Evolutionary conservation across 2,113 vertebrate genomes (phyloP).

Genomic region (Numida meleagris): DNA sequence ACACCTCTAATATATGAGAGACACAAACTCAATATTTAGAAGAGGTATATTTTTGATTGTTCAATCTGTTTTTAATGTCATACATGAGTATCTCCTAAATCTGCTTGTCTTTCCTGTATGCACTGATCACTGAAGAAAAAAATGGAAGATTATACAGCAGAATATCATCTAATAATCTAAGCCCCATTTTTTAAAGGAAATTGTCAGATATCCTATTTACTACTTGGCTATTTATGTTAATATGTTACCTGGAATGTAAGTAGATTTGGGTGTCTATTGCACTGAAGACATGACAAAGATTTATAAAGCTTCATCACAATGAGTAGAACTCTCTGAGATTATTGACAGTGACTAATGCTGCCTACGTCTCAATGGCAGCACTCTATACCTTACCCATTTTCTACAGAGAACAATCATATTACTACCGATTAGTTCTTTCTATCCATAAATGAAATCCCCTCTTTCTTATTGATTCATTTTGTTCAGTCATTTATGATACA

Average conservation of each 20-base stretch:
- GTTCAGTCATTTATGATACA: constrained; percentile 44
- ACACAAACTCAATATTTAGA: not conserved
- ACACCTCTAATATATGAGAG: not conserved
- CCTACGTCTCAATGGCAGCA: constrained; percentile 42
- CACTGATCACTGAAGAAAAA: constrained; percentile 43
- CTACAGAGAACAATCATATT: constrained; percentile 56
- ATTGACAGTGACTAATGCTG: constrained; percentile 72
- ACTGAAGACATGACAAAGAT: constrained; percentile 73
- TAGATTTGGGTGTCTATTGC: constrained; percentile 63
- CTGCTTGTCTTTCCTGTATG: constrained; percentile 29
- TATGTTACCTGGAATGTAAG: constrained; percentile 68
- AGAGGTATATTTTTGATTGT: not conserved
- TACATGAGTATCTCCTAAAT: not conserved
- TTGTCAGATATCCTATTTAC: constrained; percentile 61
- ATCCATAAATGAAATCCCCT: constrained; percentile 32
- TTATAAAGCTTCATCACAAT: constrained; percentile 69
- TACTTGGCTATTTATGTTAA: constrained; percentile 65
- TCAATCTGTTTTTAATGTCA: not conserved
- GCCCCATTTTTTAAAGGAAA: constrained; percentile 9
- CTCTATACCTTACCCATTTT: constrained; percentile 65
- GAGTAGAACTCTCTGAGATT: constrained; percentile 59
- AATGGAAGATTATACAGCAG: not conserved
- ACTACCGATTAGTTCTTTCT: constrained; percentile 44
- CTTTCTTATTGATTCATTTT: constrained; percentile 64
- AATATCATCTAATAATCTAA: constrained; percentile 52